Conservation (phyloP, 1,140 invertebrate species). For the Drosophila murphyi region DNA sequence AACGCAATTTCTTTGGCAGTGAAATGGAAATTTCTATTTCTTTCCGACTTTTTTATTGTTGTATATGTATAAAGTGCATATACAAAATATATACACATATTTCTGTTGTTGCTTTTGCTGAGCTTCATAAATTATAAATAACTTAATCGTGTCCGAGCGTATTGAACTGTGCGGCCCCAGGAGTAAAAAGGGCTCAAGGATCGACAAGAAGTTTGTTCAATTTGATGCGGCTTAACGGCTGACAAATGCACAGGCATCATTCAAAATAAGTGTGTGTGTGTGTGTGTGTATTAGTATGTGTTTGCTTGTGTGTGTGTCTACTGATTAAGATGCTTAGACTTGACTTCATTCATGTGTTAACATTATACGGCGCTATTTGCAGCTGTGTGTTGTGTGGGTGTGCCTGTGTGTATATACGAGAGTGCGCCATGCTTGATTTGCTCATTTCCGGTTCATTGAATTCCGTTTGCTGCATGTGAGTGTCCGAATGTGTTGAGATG, state of each 20-base stretch:
- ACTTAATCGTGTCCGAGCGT: conserved; percentile 72
- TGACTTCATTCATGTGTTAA: conserved; percentile 77
- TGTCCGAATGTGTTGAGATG: conserved; percentile 52
- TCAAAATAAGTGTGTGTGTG: conserved; percentile 24
- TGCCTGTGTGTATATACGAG: conserved; percentile 15
- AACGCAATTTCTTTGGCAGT: conserved; percentile 63
- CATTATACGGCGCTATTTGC: conserved; percentile 36
- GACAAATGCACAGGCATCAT: conserved; percentile 56
- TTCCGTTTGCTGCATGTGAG: conserved; percentile 33
- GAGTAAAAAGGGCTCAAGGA: conserved; percentile 34
- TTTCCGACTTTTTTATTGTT: conserved; percentile 29
- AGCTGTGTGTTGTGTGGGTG: conserved; percentile 19
- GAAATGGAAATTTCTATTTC: conserved; percentile 61
- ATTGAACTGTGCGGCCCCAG: conserved; percentile 57
- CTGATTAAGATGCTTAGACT: conserved; percentile 71
- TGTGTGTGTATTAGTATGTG: conserved; percentile 2
- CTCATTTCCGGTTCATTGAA: conserved; percentile 77
- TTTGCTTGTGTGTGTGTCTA: conserved; percentile 15
- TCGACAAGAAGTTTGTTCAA: conserved; percentile 44
- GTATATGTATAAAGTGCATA: background rate
- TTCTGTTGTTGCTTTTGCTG: conserved; percentile 16
- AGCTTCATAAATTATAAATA: conserved; percentile 76
- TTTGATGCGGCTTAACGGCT: conserved; percentile 45
- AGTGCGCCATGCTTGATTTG: conserved; percentile 65
- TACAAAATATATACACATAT: conserved; percentile 5